Evolutionary conservation across 2,888 invertebrate species (phyloP).

Genomic region (Pseudoips prasinana): DNA sequence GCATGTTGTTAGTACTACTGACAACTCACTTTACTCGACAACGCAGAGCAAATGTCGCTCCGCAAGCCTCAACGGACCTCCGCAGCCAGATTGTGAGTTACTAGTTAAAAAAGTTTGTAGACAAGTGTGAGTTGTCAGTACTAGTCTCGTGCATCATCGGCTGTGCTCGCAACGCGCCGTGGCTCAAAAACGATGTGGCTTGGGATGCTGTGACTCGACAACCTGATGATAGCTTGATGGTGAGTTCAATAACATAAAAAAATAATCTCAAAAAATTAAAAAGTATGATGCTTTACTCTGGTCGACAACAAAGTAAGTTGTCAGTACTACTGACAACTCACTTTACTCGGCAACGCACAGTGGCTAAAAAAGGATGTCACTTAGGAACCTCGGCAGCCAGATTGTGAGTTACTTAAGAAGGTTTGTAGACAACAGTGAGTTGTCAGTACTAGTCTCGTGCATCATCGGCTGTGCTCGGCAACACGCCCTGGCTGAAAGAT

Average conservation of each 20-base stretch:
- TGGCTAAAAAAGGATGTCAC: slow-evolving; percentile 63
- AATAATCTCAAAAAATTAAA: too few species aligned
- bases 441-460: slow-evolving; percentile 54
- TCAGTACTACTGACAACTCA: slow-evolving; percentile 51
- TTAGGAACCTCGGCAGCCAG: too few species aligned
- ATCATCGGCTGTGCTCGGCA: slow-evolving; percentile 61
- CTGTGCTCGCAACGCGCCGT: slow-evolving; percentile 65
- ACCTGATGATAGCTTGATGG: slow-evolving; percentile 47
- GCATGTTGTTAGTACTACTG: too few species aligned
- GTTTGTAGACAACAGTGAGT: slow-evolving; percentile 60
- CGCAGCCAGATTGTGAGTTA: too few species aligned
- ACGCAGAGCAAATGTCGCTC: too few species aligned
- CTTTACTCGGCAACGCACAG: slow-evolving; percentile 64
- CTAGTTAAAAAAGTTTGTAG: too few species aligned
- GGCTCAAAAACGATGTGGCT: slow-evolving; percentile 59
- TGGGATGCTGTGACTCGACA: slow-evolving; percentile 44
- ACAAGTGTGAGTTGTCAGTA: slow-evolving; percentile 49
- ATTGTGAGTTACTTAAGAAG: too few species aligned
- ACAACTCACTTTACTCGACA: too few species aligned
- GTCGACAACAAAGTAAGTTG: slow-evolving; percentile 58
- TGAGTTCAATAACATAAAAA: too few species aligned
- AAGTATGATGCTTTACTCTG: too few species aligned
- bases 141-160: slow-evolving; percentile 56
- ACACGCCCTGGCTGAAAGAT: slow-evolving; percentile 63
- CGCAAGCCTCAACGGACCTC: too few species aligned